phyloP scores from a whole-genome alignment of 2,113 vertebrate species.

The Pelmatolapia mariae region DNA sequence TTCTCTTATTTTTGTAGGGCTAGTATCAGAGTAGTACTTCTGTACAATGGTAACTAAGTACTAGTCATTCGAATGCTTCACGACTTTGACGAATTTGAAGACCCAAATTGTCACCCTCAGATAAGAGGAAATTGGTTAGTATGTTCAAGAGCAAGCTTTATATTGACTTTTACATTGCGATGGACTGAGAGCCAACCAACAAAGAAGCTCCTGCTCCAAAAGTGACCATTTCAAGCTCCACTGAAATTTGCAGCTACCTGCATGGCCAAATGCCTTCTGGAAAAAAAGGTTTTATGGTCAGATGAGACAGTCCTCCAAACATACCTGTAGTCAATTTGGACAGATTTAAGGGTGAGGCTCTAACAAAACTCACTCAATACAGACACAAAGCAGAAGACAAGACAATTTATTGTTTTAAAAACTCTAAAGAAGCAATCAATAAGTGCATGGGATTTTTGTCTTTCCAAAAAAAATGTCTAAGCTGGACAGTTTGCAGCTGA shows the following conservation, averaged over 20 bases:
- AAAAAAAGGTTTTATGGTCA: background rate
- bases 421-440: background rate
- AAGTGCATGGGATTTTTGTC: background rate
- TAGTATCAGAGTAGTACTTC: background rate
- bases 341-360: background rate
- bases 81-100: background rate
- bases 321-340: background rate
- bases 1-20: background rate
- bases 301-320: background rate
- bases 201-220: background rate
- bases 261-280: background rate
- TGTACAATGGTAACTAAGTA: background rate
- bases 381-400: background rate
- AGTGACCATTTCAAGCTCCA: background rate
- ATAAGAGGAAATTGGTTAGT: background rate
- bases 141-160: background rate
- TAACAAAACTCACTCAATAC: background rate
- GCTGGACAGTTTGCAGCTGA: background rate
- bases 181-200: background rate
- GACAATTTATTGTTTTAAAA: background rate
- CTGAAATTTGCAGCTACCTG: background rate
- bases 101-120: background rate
- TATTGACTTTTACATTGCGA: background rate
- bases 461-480: background rate
- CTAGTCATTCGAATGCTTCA: background rate